phyloP scores from a whole-genome alignment of 2,797 vertebrate genomes.

The Esox lucius region DNA sequence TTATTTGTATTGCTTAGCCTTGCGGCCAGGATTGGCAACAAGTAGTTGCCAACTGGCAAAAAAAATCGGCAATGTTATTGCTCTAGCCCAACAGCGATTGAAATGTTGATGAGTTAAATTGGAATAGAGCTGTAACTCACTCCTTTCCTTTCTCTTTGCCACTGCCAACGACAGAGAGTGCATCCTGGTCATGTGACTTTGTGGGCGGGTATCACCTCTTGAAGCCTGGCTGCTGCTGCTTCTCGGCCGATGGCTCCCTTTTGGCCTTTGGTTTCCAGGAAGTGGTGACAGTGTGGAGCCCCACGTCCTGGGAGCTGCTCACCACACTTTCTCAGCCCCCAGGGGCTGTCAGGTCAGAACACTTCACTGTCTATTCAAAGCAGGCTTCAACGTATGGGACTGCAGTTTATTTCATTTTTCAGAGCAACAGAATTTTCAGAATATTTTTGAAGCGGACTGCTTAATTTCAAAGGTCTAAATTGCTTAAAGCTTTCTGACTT shows the following conservation, averaged over 20 bases:
- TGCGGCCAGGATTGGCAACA: not conserved
- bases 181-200: slow-evolving; percentile 93
- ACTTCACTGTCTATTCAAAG: not conserved
- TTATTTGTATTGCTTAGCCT: not conserved
- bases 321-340: slow-evolving; percentile 92
- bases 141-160: not conserved
- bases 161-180: slow-evolving; percentile 62
- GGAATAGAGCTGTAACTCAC: not conserved
- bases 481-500: too few species aligned
- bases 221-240: slow-evolving; percentile 82
- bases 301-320: slow-evolving; percentile 87
- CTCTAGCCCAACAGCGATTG: not conserved
- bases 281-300: slow-evolving; percentile 89
- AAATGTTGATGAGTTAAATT: not conserved
- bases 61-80: not conserved
- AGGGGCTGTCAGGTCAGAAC: slow-evolving; percentile 81
- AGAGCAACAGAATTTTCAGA: too few species aligned
- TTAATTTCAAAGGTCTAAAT: too few species aligned
- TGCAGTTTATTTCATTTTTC: too few species aligned
- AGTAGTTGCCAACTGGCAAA: not conserved
- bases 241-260: slow-evolving; percentile 92
- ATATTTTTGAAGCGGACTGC: too few species aligned
- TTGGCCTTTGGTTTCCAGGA: slow-evolving; percentile 88
- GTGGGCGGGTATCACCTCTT: slow-evolving; percentile 89
- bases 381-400: too few species aligned